Base-by-base conservation (phyloP, 2,797 vertebrate genomes). In the Takifugu ocellatus region DNA sequence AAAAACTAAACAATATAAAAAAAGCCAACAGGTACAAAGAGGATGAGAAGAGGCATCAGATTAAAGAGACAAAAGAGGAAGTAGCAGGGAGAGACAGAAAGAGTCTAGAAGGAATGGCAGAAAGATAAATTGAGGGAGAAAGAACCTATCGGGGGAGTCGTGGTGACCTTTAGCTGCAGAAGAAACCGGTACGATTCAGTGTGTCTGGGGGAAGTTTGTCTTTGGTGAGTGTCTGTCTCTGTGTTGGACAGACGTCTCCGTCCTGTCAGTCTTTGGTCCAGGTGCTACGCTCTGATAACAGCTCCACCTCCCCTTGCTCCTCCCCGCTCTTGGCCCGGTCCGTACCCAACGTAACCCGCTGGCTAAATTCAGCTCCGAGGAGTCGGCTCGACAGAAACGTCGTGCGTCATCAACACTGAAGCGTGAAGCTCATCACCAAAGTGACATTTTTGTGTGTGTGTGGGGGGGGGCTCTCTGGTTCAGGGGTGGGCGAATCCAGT, bases 271-370 rank as follows among this genome's bases (percentile, higher is more conserved):
- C 72, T 70, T 57, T 25, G 68, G 69, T 63, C 82, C 87, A 88
- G 87, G 87, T 89, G 87, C 66, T 76, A 69, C 56, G 6, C 67
- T 48, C 74, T 74, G 86, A 88, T 89, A 88, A 89, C 70, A 68
- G 63, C 66, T 55, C 80, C 78, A 56, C 71, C 74, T 64, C 56
- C 56, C 46, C 54, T 51, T 67, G 56, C 61, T 56, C 62, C 72
- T 57, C 51, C 54, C 63, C 56, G 58, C 74, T 21, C 44, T 21
- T 57, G 66, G 59, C 57, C 62, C 29, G 56, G 64, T 74, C 63
- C 68, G 63, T 72, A 76, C 25, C 63, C 49, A 54, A 69, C 17
- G 61, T 70, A 36, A 33, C 44, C 44, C 3, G 61, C 66, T 68
- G 72, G 74, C 77, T 72, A 21, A 67, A 78, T 78, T 79, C 73